A percentile compares a stretch with the other conserved stretches of the same genome.
Evolutionary conservation across 1,140 invertebrate genomes (phyloP).

Genomic region (Camponotus pennsylvanicus): DNA sequence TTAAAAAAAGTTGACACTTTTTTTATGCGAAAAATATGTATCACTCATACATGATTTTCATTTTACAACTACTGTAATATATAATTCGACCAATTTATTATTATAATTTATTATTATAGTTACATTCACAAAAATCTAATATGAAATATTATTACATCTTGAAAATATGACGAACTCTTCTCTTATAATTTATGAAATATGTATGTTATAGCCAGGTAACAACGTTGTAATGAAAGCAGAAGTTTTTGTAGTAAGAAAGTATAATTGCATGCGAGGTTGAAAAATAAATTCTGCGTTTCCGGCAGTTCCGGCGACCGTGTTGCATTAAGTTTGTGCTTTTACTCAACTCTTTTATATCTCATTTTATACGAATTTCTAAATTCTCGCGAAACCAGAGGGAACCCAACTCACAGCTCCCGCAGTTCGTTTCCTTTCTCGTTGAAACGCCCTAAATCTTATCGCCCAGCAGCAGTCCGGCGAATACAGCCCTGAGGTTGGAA

Average conservation of each 20-base stretch:
- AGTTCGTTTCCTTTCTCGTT: constrained; percentile 40
- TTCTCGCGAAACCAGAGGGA: constrained; percentile 11
- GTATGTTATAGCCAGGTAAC: background rate
- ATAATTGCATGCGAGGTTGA: constrained; percentile 31
- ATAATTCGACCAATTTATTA: background rate
- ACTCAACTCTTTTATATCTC: constrained; percentile 25
- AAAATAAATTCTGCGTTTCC: constrained; percentile 3
- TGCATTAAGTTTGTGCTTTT: constrained; percentile 32
- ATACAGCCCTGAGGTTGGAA: constrained; percentile 46
- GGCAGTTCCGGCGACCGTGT: constrained; percentile 4
- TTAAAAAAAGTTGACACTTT: constrained; percentile 22
- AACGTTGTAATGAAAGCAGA: background rate
- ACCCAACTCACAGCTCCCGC: background rate
- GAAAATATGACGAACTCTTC: too few species aligned
- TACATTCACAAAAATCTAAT: background rate
- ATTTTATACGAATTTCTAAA: constrained; percentile 49
- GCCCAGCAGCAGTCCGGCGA: constrained; percentile 13
- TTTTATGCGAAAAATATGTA: constrained; percentile 13
- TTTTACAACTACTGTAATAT: background rate
- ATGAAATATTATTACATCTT: background rate
- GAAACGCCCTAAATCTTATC: constrained; percentile 58
- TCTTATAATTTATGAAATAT: background rate
- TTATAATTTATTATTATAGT: too few species aligned
- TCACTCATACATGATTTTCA: background rate
- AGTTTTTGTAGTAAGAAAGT: background rate